A percentile compares a stretch with the other conserved stretches of the same genome.
Conservation (phyloP, 2,888 invertebrate species). For the Lomographa bimaculata region DNA sequence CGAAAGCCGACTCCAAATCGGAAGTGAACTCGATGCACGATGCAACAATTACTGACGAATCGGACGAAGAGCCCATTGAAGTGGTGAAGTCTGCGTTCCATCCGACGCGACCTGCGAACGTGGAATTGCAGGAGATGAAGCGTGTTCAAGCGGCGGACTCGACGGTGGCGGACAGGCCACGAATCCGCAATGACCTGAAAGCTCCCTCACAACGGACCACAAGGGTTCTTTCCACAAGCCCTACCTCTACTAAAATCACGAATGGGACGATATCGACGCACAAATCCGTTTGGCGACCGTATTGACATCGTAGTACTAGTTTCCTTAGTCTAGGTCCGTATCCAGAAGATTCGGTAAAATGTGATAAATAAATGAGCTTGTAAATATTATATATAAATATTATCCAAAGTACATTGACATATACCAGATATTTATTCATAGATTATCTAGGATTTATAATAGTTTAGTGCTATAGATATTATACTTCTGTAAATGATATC, state of each 20-base stretch:
- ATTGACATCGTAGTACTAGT: constrained; percentile 75
- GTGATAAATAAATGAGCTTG: constrained; percentile 82
- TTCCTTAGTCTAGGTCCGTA: constrained; percentile 48
- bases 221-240: constrained; percentile 67
- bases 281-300: constrained; percentile 90
- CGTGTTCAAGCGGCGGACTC: constrained; percentile 84
- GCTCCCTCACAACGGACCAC: constrained; percentile 83
- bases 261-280: constrained; percentile 80
- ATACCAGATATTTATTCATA: constrained; percentile 70
- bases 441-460: constrained; percentile 50
- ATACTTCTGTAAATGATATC: constrained; percentile 26
- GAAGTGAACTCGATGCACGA: constrained; percentile 86
- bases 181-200: constrained; percentile 82
- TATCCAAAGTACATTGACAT: constrained; percentile 58
- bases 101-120: constrained; percentile 85
- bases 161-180: constrained; percentile 79
- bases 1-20: constrained; percentile 81
- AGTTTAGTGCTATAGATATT: constrained; percentile 40
- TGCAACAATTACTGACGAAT: constrained; percentile 84
- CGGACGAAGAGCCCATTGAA: constrained; percentile 89
- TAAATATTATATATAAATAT: constrained; percentile 72
- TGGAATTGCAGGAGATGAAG: constrained; percentile 81
- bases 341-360: constrained; percentile 61
- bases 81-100: constrained; percentile 90
- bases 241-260: constrained; percentile 84